Evolutionary conservation across 2,113 vertebrate species (phyloP), one percentile per base, ranked within the genome.

Genomic region (Galeopterus variegatus): DNA sequence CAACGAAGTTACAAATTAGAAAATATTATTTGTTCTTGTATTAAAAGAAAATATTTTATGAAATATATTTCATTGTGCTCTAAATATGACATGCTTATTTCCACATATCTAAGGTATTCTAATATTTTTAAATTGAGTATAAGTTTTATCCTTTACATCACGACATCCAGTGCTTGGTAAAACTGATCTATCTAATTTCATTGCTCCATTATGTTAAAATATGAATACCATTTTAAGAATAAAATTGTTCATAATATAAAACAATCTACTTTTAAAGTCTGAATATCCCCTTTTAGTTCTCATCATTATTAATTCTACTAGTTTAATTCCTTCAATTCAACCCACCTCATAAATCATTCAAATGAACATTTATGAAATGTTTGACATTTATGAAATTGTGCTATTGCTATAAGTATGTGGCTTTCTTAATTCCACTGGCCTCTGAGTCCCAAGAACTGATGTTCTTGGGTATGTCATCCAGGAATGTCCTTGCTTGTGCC

Each of bases 181-280:
- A 93, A 33, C 23, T 23, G 24, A 21, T 60, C 79, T 48, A 52
- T 56, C 28, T 93, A 15, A 48, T 65, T 75, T 75, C 56, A 73
- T 50, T 82, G 70, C 7, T 91, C 12, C 31, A 67, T 70, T 90
- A 15, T 31, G 26, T 88, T 84, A 95, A 92, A 82, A 70, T 48
- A n/a, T 65, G 45, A 82, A 64, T 58, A 72, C 0, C 41, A 76
- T 21, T 69, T 88, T 31, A 76, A 94, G 72, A 33, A 77, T 60
- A 60, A 93, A 80, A 41, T 67, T 45, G 21, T n/a, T 83, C 3
- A 24, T 65, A 90, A 80, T 17, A 26, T 19, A 60, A 91, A 64
- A 73, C 10, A 73, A 18, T n/a, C 28, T 50, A 26, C 56, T n/a
- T 88, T 88, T 65, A 50, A 85, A 58, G 26, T 48, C 64, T 19